Evolutionary conservation across 2,888 invertebrate species (phyloP).

Genomic region (Morinoia aosen): DNA sequence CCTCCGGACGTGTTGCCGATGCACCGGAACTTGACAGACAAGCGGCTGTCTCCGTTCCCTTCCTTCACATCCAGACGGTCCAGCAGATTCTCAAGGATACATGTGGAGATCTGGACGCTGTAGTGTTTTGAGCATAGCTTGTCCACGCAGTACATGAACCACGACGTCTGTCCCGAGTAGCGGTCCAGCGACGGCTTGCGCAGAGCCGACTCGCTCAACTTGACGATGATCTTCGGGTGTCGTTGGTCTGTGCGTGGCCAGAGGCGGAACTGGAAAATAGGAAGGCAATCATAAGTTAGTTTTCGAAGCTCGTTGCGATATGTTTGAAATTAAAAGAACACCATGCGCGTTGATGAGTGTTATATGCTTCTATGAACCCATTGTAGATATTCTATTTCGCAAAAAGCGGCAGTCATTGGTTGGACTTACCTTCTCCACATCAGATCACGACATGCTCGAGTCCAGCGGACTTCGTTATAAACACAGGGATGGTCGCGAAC

Average conservation of each 20-base stretch:
- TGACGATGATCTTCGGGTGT: conserved; percentile 53
- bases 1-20: conserved; percentile 18
- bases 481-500: too few species aligned
- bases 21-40: conserved; percentile 47
- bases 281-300: not conserved
- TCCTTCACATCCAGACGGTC: conserved; percentile 56
- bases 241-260: conserved; percentile 59
- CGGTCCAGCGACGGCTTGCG: not conserved
- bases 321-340: too few species aligned
- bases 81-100: conserved; percentile 53
- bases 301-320: not conserved
- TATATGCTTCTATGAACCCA: too few species aligned
- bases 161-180: not conserved
- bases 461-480: too few species aligned
- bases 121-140: conserved; percentile 54
- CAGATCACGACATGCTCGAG: too few species aligned
- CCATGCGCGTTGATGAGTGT: too few species aligned
- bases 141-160: conserved; percentile 34
- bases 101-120: conserved; percentile 54
- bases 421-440: too few species aligned
- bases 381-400: too few species aligned
- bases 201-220: conserved; percentile 18
- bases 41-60: conserved; percentile 8
- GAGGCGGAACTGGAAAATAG: conserved; percentile 52
- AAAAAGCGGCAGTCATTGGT: too few species aligned